Evolutionary conservation across 1,140 invertebrate genomes (phyloP), one percentile per base, ranked within the genome.

Genomic region (Ectropis grisescens): DNA sequence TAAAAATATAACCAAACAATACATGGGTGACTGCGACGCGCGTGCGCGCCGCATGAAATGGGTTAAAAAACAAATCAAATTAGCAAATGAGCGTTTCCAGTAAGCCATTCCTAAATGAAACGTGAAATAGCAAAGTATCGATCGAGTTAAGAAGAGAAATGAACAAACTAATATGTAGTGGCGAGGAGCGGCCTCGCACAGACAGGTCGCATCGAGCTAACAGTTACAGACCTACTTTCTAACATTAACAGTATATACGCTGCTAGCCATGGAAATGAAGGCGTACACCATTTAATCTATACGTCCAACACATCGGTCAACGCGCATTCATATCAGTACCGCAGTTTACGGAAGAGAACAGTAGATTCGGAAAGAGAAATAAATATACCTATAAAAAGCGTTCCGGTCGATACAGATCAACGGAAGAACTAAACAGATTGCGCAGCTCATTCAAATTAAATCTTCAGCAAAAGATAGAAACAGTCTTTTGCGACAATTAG

Each of bases 371-470:
- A 81, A 79, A 75, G 76, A 79, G 59, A 79, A 82, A 75, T 74
- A 82, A 82, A 79, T 68, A 81, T 74, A 75, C 76, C 76, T 81
- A 81, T 75, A 79, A 81, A 81, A 79, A 81, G 76, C 76, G 68
- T 76, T 70, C 60, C 69, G 66, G 67, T 70, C 57, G 53, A 74
- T 60, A 62, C 25, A 69, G 47, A 71, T 65, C 59, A 78, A 81
- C 74, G 71, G 71, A 81, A 81, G 69, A 81, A 81, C 66, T 76
- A 81, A 81, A 81, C 66, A 81, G 59, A 68, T 79, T 79, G 76
- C 74, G 74, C 76, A 81, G 76, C 76, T 81, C 76, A 81, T 75
- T 60, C 74, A 81, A 81, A 81, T 81, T 72, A 81, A 81, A 80
- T 74, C 60, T 81, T 76, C 62, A 81, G 76, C 76, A 76, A 76